Evolutionary conservation across 2,797 vertebrate species (phyloP), one percentile per base, ranked within the genome.

Genomic region (Labroides dimidiatus): DNA sequence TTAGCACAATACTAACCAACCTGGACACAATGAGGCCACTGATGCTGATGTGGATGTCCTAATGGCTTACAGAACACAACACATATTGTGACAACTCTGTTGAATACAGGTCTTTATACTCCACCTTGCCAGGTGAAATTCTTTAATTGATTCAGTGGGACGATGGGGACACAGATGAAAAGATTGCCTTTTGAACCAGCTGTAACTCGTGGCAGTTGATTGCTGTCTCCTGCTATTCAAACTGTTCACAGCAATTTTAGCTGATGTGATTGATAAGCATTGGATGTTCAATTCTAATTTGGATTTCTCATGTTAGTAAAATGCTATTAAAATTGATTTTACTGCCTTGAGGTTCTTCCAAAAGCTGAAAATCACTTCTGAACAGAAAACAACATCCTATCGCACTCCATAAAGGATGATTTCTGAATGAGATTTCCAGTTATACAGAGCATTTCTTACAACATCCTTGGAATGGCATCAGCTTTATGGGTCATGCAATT

Each of bases 11-110:
- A 9, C 65, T 83, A 83, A 87, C 69, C 62, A 55, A 84, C 81
- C 76, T 86, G 80, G 78, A 88, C 85, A 84, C 75, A 88, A 80
- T 84, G 75, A 84, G 82, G 82, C 72, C 73, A 78, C 36, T 36
- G 30, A 52, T 52, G 61, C 52, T 78, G 75, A 69, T 70, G 58
- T 64, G 43, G 61, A 66, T 33, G 50, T 66, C 52, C 64, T 64
- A 20, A 49, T 58, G 55, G 36, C 44, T 59, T 45, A 55, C 42
- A 64, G 42, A 47, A 75, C 24, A 55, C 21, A 58, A 55, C 23
- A 49, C 41, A 39, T n/a, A 67, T 0, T 36, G 37, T 50, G 51
- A 59, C 33, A 23, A 39, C 6, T 61, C 36, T 62, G 47, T 30
- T 17, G 71, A 78, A 69, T 41, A 30, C 15, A 37, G 58, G 20